phyloP scores from a whole-genome alignment of 2,888 invertebrate species.

The Nephrotoma appendiculata region DNA sequence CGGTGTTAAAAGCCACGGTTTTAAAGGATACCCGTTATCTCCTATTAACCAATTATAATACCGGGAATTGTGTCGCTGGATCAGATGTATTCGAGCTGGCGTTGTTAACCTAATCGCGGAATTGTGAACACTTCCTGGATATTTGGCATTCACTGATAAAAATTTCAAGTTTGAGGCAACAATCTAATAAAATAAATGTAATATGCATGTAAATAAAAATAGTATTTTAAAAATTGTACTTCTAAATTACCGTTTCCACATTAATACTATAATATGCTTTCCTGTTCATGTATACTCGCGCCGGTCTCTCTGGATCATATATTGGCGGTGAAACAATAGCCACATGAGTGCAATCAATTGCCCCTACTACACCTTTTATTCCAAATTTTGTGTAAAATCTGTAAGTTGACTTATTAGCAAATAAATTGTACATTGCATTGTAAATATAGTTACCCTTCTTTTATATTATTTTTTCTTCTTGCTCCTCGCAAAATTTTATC shows the following conservation, averaged over 20 bases:
- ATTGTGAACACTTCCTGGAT: background rate
- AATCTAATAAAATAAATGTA: too few relatives aligned
- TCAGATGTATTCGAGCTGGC: slow-evolving; percentile 5
- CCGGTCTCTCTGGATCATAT: slow-evolving; percentile 2
- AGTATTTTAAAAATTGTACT: background rate
- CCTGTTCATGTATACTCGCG: slow-evolving; percentile 9
- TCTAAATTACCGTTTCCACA: background rate
- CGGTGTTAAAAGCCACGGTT: background rate
- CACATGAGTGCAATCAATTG: too few relatives aligned
- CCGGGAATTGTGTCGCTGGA: background rate
- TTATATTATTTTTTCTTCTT: too few relatives aligned
- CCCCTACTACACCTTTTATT: slow-evolving; percentile 5
- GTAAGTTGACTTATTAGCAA: background rate
- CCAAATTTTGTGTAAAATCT: slow-evolving; percentile 6
- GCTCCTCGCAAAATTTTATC: too few relatives aligned
- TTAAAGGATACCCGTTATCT: too few relatives aligned
- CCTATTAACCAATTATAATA: too few relatives aligned
- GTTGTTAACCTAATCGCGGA: background rate
- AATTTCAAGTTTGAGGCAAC: too few relatives aligned
- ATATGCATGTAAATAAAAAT: too few relatives aligned
- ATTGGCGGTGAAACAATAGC: slow-evolving; percentile 8
- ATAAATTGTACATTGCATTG: too few relatives aligned
- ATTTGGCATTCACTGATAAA: too few relatives aligned
- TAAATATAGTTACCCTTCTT: too few relatives aligned
- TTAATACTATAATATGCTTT: slow-evolving; percentile 8